Conservation (phyloP, 92 coral and sea anemone genomes). For the Porites evermanni region DNA sequence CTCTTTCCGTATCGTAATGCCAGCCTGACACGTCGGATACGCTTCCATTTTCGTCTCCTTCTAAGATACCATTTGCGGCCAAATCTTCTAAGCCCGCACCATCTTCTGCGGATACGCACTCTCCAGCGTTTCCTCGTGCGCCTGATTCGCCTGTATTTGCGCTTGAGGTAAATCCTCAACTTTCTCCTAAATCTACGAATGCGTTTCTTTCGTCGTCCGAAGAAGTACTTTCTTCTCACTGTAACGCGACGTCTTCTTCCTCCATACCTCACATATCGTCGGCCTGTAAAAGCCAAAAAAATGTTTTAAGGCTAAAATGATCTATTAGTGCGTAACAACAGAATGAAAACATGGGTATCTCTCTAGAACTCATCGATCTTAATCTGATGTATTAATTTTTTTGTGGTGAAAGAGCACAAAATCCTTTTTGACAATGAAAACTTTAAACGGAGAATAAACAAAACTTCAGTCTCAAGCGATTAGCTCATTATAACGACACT, state of each 20-base stretch:
- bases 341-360: background rate
- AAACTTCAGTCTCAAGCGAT: too few relatives aligned
- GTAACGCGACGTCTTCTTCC: conserved; percentile 1
- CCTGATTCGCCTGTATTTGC: background rate
- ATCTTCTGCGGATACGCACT: background rate
- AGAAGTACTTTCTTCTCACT: conserved; percentile 10
- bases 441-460: too few relatives aligned
- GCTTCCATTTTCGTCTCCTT: conserved; percentile 20
- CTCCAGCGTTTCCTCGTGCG: conserved; percentile 6
- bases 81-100: conserved; percentile 34
- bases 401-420: too few relatives aligned
- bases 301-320: too few relatives aligned
- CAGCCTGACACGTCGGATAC: background rate
- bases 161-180: background rate
- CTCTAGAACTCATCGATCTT: too few relatives aligned
- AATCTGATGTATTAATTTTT: too few relatives aligned
- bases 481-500: too few relatives aligned
- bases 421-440: too few relatives aligned
- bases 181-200: conserved; percentile 11
- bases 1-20: background rate
- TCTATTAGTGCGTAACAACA: background rate
- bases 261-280: background rate
- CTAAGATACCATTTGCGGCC: conserved; percentile 24
- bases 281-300: background rate
- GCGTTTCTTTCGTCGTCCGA: conserved; percentile 30